Base-by-base conservation (phyloP, 1,140 invertebrate species). In the Potamilus streckersoni region DNA sequence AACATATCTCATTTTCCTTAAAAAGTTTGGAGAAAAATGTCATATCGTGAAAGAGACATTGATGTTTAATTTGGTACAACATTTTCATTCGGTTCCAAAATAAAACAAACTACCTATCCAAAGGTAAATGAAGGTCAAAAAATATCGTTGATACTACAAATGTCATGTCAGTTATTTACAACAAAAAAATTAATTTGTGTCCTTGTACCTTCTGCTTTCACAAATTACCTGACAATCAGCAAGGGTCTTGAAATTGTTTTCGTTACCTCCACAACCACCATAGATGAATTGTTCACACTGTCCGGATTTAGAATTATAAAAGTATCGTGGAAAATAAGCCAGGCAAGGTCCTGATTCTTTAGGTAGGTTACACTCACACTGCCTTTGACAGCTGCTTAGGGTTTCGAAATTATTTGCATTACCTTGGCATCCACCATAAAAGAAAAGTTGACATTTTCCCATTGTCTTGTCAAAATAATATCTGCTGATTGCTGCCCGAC, bases 181-280 rank as follows among this genome's bases (percentile, higher is more conserved):
- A 49, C 38, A 11, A 49, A 49, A 49, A 49, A 4, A 49, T 49
- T 11, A 49, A 11, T 49, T 49, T 49, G 38, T 49, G 38, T 49
- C 38, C 38, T 38, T 38, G 38, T 38, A 38, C 38, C 38, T 6
- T 38, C 2, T 38, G 1, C 8, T 38, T 38, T 38, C 38, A 60
- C 92, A 94, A 69, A 90, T 90, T 72, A 90, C 87, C 85, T 92
- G 89, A 86, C 93, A 94, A 64, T 92, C 91, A 74, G 88, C 83
- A 58, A 90, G 79, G 74, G 90, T 90, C 79, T 90, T 88, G 88
- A 94, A 95, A 81, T 92, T 92, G 91, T 95, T 95, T 64, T 85
- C 89, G 85, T 94, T 94, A 71, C 93, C 93, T 71, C 92, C 91
- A 80, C 93, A 94, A 70, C 93, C 93, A 1, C 93, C 93, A 76